These are phyloP conservation scores for Streptopelia turtur DNA, from an alignment of 2,797 vertebrate genomes.

Conservation along the genomic window DNA sequence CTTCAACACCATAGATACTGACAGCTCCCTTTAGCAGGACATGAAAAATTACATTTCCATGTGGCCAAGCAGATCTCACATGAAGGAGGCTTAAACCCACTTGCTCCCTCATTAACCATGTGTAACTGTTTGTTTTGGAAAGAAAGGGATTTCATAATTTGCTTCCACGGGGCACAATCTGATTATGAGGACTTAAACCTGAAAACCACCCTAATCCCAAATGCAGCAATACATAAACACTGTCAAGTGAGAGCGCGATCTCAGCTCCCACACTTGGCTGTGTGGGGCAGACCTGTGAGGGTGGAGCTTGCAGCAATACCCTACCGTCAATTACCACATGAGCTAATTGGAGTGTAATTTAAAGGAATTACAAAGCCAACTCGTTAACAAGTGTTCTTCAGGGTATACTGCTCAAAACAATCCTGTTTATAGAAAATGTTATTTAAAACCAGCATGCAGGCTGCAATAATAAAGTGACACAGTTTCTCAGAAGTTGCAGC, in stretches of 20 bases:
- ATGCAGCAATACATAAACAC: not conserved
- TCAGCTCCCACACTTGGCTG: not conserved
- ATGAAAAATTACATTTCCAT: not conserved
- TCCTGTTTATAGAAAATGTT: conserved; percentile 51
- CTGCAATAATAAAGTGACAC: conserved; percentile 42
- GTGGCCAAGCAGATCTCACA: not conserved
- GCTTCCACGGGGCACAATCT: not conserved
- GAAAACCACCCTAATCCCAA: not conserved
- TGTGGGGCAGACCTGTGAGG: not conserved
- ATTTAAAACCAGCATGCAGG: conserved; percentile 55
- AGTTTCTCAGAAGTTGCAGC: conserved; percentile 39
- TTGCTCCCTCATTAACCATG: not conserved
- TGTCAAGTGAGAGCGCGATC: not conserved
- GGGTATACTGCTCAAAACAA: conserved; percentile 45
- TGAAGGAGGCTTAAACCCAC: not conserved
- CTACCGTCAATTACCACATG: not conserved
- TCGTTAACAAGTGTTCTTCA: conserved; percentile 50
- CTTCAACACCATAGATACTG: not conserved
- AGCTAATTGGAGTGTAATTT: conserved; percentile 21
- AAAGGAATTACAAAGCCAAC: conserved; percentile 1
- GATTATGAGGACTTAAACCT: not conserved
- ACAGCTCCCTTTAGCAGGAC: not conserved
- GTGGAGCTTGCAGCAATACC: not conserved
- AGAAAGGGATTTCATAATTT: not conserved
- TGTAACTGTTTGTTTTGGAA: not conserved